Evolutionary conservation across 2,113 vertebrate genomes (phyloP).

Genomic region (Scomber colias): DNA sequence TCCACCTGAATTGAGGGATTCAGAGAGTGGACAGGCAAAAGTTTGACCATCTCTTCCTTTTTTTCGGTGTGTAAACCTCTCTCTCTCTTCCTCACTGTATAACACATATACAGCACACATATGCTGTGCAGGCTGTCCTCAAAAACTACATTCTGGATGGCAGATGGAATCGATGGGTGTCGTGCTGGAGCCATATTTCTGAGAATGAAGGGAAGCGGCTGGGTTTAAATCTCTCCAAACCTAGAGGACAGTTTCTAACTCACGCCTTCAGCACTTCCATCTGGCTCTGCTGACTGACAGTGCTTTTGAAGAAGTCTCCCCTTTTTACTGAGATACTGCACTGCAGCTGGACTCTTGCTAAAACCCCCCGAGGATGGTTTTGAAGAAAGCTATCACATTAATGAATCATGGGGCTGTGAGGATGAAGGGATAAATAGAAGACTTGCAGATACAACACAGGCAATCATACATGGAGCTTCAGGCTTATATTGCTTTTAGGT

Average conservation of each 20-base stretch:
- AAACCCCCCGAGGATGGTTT: slow-evolving; percentile 23
- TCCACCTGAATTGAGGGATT: slow-evolving; percentile 47
- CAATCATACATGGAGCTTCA: slow-evolving; percentile 18
- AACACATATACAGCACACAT: slow-evolving; percentile 7
- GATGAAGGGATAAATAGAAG: background rate
- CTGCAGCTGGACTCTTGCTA: slow-evolving; percentile 7
- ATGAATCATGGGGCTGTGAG: background rate
- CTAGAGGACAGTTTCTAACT: slow-evolving; percentile 30
- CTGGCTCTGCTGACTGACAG: slow-evolving; percentile 49
- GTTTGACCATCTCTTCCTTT: background rate
- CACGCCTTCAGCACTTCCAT: slow-evolving; percentile 41
- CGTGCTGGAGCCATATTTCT: slow-evolving; percentile 21
- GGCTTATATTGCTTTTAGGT: slow-evolving; percentile 14
- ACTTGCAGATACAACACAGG: slow-evolving; percentile 32
- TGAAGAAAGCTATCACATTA: slow-evolving; percentile 7
- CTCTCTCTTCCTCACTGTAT: background rate
- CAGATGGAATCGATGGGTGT: slow-evolving; percentile 41
- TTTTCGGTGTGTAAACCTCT: background rate
- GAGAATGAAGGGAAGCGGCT: slow-evolving; percentile 39
- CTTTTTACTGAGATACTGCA: slow-evolving; percentile 11
- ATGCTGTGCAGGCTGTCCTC: slow-evolving; percentile 5
- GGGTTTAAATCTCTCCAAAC: slow-evolving; percentile 35
- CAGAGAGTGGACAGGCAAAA: slow-evolving; percentile 5
- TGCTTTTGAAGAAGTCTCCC: slow-evolving; percentile 16
- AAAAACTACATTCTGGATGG: slow-evolving; percentile 15